Base-by-base conservation (phyloP, 1,140 invertebrate species). In the Maniola jurtina region DNA sequence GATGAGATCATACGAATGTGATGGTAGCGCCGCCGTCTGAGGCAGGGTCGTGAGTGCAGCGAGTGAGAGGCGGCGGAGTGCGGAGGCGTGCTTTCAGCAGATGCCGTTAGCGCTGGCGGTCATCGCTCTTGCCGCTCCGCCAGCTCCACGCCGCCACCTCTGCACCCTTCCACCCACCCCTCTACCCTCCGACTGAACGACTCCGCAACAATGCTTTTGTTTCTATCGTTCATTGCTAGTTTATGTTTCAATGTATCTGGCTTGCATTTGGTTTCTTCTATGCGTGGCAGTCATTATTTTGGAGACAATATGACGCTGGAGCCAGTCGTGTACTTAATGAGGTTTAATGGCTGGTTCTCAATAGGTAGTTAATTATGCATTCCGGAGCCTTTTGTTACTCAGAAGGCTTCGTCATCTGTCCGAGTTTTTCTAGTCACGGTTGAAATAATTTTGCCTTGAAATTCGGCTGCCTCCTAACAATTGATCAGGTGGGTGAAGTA, bases 101-200 rank as follows among this genome's bases (percentile, higher is more conserved):
- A 71, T 79, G 73, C 84, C 83, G 83, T 85, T 83, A 84, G 69
- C 48, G 75, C 68, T 1, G 14, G 71, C 84, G 85, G 85, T 85
- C 85, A 86, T 75, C 78, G 86, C 78, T 79, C 85, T 84, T 80
- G 73, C 79, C 83, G 82, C 81, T 82, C 73, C 80, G 80, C 74
- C 77, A 84, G 79, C 77, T 80, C 33, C 42, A 11, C 1, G 0
- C 65, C 78, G 77, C 78, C 77, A 81, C 78, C 80, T 77, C 68
- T 72, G 76, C 79, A 69, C 70, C 56, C 57, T 25, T 67, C 48
- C 65, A 47, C 64, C 42, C 33, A 47, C 50, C 47, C 58, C 61
- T 52, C 64, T 50, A 48, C 48, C 54, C 57, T 48, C 25, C 35
- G 25, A 52, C 13, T 60, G n/a, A n/a, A n/a, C n/a, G n/a, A n/a